These are phyloP conservation scores for Chaitophorus viminalis DNA, from an alignment of 2,888 invertebrate species.

Conservation along the genomic window DNA sequence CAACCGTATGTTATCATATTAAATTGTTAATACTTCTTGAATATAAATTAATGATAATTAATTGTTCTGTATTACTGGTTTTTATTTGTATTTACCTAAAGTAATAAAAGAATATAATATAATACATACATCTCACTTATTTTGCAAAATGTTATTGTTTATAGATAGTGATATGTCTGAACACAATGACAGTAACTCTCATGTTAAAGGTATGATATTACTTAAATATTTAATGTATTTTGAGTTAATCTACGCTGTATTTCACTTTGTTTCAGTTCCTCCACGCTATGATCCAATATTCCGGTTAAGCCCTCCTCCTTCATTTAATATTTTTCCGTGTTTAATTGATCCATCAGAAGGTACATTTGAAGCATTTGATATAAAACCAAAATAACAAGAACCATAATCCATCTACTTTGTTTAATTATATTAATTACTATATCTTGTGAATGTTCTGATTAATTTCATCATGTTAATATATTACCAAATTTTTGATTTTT, in stretches of 20 bases:
- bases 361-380: slow-evolving; percentile 58
- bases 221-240: neutral
- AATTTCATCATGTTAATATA: slow-evolving; percentile 37
- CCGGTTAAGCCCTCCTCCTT: slow-evolving; percentile 44
- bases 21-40: too few species aligned
- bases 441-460: slow-evolving; percentile 1
- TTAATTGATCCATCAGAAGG: slow-evolving; percentile 55
- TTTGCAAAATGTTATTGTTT: neutral
- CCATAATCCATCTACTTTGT: neutral
- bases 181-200: neutral
- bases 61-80: neutral
- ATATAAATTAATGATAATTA: too few species aligned
- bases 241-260: neutral
- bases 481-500: slow-evolving; percentile 18
- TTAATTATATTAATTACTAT: slow-evolving; percentile 6
- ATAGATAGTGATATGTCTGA: slow-evolving; percentile 6
- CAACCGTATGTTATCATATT: too few species aligned
- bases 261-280: slow-evolving; percentile 39
- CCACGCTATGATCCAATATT: slow-evolving; percentile 55
- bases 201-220: slow-evolving; percentile 1
- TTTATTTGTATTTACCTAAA: neutral
- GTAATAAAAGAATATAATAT: too few species aligned
- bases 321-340: slow-evolving; percentile 29
- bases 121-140: too few species aligned
- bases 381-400: slow-evolving; percentile 20